Base-by-base conservation (phyloP, 2,888 invertebrate genomes). In the Synanthedon vespiformis region DNA sequence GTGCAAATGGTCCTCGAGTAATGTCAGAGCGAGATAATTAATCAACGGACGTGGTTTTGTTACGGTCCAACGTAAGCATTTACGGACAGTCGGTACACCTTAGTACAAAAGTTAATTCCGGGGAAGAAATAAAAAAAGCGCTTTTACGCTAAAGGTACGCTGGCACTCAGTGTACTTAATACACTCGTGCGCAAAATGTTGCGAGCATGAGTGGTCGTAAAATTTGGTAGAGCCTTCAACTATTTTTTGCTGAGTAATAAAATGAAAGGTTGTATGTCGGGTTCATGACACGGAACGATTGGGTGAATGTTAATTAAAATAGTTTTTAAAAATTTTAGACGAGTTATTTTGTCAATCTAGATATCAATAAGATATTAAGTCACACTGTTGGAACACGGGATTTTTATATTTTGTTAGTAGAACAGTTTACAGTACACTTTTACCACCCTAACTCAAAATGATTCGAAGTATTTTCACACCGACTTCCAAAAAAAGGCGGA, bases 91-190 rank as follows among this genome's bases (percentile, higher is more conserved):
- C 41, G 41, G 11, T 44, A 44, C 44, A 44, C 44, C 44, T 44
- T 14, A n/a, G 50, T 49, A 63, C 62, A 63, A 64, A 66, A 65
- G 64, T 65, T 65, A 58, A 44, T 61, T 63, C 59, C 57, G 56
- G 56, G 40, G 55, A 52, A 51, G 53, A 58, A 63, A 57, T 61
- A 61, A 60, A 65, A 64, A 61, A 58, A 61, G 55, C 49, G 48
- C 55, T 57, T 63, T 62, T 61, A 61, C 58, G 56, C 56, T 51
- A 53, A 55, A 52, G 49, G 55, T 53, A 54, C 53, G 57, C 56
- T 61, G 40, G 53, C 56, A 10, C 34, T 47, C 52, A 49, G 53
- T 50, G 52, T 54, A 14, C 40, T 48, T 40, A 52, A n/a, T 52
- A 41, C 51, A 22, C 40, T 41, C 40, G 49, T 22, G n/a, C 27